Base-by-base conservation (phyloP, 2,113 vertebrate genomes). In the Peucedramus taeniatus region DNA sequence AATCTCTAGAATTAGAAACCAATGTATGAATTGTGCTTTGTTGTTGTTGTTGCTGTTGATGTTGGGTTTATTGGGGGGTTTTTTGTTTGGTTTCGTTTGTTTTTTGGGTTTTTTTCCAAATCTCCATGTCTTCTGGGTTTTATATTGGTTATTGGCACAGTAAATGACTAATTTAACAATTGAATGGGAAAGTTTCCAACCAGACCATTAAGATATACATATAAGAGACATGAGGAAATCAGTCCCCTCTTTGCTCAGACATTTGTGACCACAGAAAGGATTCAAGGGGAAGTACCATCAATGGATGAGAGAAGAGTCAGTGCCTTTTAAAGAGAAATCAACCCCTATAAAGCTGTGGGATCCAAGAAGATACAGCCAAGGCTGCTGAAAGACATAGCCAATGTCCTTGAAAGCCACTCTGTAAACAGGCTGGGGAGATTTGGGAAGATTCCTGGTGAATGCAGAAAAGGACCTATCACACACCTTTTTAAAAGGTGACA, bases 1-100 rank as follows among this genome's bases (percentile, higher is more conserved):
- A 69, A 31, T 13, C 3, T 49, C 6, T 20, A 17, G 19, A 66
- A 50, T 37, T 49, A 49, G 17, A 35, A 65, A 37, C 3, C 4
- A 22, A 10, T 51, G 39, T 17, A 14, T 27, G 6, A 30, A 6
- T 30, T 60, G 7, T 45, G 15, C 0, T 33, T 0, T 13, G 7
- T 15, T 37, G 30, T 57, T 15, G 6, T 5, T 47, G 2, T 13
- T 20, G 9, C 35, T 49, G 6, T 22, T 40, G 5, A 17, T 40
- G 7, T 15, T 15, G 21, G 21, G 19, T 24, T 57, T 35, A 26
- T 35, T 56, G 9, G 9, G n/a, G n/a, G n/a, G n/a, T 9, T 39
- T 51, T 15, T 31, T 45, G 6, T 26, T 54, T 11, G 9, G 23
- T 22, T 31, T 54, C 18, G 56, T 11, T 35, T 35, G n/a, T 10